These are phyloP conservation scores for Dryococelus australis DNA, from an alignment of 2,888 invertebrate genomes.

Conservation along the genomic window DNA sequence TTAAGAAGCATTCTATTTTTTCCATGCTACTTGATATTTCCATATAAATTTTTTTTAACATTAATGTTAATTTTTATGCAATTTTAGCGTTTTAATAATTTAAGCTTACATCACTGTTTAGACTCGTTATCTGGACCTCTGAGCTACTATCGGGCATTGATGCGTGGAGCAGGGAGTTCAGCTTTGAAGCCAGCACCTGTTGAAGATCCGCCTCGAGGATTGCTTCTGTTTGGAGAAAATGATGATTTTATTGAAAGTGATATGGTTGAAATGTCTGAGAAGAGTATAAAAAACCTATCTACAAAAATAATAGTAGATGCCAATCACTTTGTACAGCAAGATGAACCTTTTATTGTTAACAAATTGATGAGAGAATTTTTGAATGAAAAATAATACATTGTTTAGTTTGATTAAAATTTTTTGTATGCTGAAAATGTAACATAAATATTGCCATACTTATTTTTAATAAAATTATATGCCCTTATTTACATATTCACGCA, in stretches of 20 bases:
- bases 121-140: constrained; percentile 64
- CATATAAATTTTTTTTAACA: too few relatives aligned
- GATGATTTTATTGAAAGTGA: constrained; percentile 58
- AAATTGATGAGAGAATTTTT: constrained; percentile 62
- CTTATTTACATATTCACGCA: too few relatives aligned
- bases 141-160: constrained; percentile 64
- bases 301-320: constrained; percentile 59
- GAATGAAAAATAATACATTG: neutral
- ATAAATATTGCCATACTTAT: too few relatives aligned
- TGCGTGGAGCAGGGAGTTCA: neutral
- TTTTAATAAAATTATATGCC: too few relatives aligned
- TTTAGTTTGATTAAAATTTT: too few relatives aligned
- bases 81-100: too few relatives aligned
- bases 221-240: constrained; percentile 59
- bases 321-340: constrained; percentile 66
- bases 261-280: constrained; percentile 57
- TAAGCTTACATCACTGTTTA: constrained; percentile 49
- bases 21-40: too few relatives aligned
- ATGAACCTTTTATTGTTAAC: constrained; percentile 64
- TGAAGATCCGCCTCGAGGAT: constrained; percentile 50
- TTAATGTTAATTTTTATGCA: too few relatives aligned
- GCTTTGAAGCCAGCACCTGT: neutral
- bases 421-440: too few relatives aligned
- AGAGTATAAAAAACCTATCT: constrained; percentile 59
- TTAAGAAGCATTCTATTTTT: too few relatives aligned